Percentiles rank a stretch among this genome's conserved stretches.
phyloP scores from a whole-genome alignment of 2,113 vertebrate species.

The Probosciger aterrimus region DNA sequence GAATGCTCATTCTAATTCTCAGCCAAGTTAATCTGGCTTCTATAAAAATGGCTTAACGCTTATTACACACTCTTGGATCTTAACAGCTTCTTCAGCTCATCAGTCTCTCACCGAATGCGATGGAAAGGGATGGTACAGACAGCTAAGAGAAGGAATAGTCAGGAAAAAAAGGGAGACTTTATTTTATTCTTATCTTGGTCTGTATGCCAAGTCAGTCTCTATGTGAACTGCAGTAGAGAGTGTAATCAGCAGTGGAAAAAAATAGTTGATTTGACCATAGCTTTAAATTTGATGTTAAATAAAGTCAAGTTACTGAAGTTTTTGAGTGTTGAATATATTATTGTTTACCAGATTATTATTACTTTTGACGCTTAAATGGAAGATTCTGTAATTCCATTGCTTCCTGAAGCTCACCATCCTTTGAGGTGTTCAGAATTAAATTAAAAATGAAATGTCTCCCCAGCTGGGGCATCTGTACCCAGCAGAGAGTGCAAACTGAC shows the following conservation, averaged over 20 bases:
- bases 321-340: background rate
- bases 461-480: background rate
- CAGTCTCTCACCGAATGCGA: background rate
- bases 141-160: background rate
- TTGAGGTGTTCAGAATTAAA: conserved; percentile 49
- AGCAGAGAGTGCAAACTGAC: conserved; percentile 5
- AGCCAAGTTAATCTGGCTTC: background rate
- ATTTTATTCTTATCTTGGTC: background rate
- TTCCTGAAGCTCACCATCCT: conserved; percentile 4
- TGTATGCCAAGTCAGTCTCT: background rate
- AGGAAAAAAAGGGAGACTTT: background rate
- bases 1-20: background rate
- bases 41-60: background rate
- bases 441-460: conserved; percentile 23
- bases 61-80: background rate
- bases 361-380: background rate
- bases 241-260: background rate
- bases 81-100: background rate
- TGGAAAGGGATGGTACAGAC: background rate
- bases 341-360: background rate
- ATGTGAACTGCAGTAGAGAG: background rate
- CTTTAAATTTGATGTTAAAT: background rate
- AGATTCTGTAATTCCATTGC: background rate
- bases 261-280: background rate
- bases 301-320: background rate